phyloP scores from a whole-genome alignment of 2,888 invertebrate species.

The Tetanocera ferruginea region DNA sequence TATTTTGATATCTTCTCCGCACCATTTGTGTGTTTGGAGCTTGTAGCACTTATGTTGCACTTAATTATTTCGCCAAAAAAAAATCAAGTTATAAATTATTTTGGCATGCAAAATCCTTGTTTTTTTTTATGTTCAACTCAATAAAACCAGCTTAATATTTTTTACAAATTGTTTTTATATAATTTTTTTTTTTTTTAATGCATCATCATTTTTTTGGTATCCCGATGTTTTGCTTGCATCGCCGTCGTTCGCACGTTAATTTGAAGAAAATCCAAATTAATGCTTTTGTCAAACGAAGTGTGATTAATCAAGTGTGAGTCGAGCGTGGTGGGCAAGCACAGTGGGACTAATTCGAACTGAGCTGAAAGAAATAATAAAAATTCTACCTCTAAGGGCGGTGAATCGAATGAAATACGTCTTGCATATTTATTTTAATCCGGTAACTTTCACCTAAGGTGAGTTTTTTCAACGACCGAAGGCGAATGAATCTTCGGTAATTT shows the following conservation, averaged over 20 bases:
- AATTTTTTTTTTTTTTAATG: neutral
- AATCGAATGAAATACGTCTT: too few relatives aligned
- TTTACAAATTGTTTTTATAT: neutral
- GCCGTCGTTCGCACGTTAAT: constrained; percentile 17
- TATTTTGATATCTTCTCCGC: too few relatives aligned
- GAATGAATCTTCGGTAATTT: too few relatives aligned
- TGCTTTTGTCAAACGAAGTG: constrained; percentile 24
- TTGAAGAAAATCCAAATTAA: constrained; percentile 25
- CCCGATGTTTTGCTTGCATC: neutral
- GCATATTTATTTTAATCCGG: too few relatives aligned
- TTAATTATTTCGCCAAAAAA: constrained; percentile 6
- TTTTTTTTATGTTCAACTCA: neutral
- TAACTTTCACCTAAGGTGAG: too few relatives aligned
- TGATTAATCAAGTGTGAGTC: constrained; percentile 30
- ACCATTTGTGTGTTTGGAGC: neutral
- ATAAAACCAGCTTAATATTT: neutral
- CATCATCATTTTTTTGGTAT: neutral
- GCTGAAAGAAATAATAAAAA: too few relatives aligned
- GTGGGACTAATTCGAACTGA: neutral
- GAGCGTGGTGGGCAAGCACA: neutral
- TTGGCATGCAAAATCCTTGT: neutral
- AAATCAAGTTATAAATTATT: constrained; percentile 14
- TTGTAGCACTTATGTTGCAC: neutral
- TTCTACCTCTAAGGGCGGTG: too few relatives aligned
- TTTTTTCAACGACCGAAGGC: too few relatives aligned